These are phyloP conservation scores for Sciurus niger DNA, from an alignment of 2,113 vertebrate genomes.

Conservation along the genomic window DNA sequence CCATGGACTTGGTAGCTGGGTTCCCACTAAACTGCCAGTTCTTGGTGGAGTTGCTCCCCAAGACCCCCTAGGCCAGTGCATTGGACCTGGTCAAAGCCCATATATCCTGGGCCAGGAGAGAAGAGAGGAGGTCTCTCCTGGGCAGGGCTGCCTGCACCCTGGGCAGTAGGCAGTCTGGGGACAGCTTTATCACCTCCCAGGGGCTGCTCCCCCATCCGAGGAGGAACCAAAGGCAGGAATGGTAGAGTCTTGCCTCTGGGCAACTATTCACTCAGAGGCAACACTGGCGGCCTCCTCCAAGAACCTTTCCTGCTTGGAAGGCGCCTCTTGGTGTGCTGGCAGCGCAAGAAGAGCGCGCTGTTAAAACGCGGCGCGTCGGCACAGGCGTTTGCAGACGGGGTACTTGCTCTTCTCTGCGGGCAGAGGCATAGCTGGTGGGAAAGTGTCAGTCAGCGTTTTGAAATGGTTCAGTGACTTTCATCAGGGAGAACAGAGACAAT, in stretches of 20 bases:
- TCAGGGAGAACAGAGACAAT: neutral
- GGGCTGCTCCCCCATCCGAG: neutral
- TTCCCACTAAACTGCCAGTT: neutral
- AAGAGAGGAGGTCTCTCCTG: accelerated
- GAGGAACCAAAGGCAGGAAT: neutral
- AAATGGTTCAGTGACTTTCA: neutral
- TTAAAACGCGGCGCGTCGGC: neutral
- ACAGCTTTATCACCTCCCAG: neutral
- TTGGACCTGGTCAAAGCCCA: neutral
- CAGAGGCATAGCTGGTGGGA: neutral
- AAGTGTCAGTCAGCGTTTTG: neutral
- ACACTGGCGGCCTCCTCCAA: neutral
- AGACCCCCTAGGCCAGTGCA: neutral
- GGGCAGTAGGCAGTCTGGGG: neutral
- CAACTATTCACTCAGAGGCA: neutral
- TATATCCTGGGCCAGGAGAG: neutral
- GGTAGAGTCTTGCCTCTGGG: neutral
- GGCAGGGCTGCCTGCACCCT: neutral
- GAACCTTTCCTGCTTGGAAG: neutral
- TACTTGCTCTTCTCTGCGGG: neutral
- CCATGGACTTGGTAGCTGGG: neutral
- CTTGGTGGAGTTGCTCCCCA: neutral
- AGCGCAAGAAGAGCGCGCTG: neutral
- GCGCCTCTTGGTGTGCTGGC: neutral
- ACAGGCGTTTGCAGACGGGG: neutral